Evolutionary conservation across 2,113 vertebrate species (phyloP), one percentile per base, ranked within the genome.

Genomic region (Oophaga pumilio): DNA sequence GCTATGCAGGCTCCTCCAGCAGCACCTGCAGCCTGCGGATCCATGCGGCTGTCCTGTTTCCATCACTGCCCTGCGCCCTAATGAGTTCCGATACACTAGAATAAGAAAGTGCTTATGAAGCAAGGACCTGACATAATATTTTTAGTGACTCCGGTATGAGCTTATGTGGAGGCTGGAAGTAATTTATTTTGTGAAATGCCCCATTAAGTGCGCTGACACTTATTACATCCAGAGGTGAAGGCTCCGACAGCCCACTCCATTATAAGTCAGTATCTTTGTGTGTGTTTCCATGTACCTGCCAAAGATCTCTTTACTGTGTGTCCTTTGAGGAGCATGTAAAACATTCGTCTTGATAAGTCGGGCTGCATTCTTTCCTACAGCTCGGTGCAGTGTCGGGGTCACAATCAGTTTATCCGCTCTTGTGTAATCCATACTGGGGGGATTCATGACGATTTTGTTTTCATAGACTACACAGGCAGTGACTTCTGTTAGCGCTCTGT

Each of bases 271-370:
- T 76, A 18, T 1, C 33, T 76, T 71, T 78, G 85, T 76, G 74
- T 77, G 59, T 78, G 74, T 86, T 86, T 86, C 85, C 85, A 86
- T 68, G 60, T 78, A 86, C 62, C 76, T 68, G 76, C 85, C 85
- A 69, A 33, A 28, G 50, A 66, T 76, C 76, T 22, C 68, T 52
- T 78, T 52, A 77, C 71, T 77, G 13, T 26, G 57, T 64, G 84
- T 66, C 76, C 76, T 77, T 66, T 86, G 76, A 79, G 76, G 85
- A 57, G 62, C 43, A 50, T 79, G 50, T 86, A 50, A 79, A 80
- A 69, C 76, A 80, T 79, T 86, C 76, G 76, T 68, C 12, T 18
- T 86, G 60, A 86, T 86, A 76, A 78, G 76, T 60, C 28, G 13
- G 71, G 22, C 85, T 79, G 74, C 59, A 86, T 86, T 86, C 62